Conservation (phyloP, 2,113 vertebrate species). For the Mus spicilegus region DNA sequence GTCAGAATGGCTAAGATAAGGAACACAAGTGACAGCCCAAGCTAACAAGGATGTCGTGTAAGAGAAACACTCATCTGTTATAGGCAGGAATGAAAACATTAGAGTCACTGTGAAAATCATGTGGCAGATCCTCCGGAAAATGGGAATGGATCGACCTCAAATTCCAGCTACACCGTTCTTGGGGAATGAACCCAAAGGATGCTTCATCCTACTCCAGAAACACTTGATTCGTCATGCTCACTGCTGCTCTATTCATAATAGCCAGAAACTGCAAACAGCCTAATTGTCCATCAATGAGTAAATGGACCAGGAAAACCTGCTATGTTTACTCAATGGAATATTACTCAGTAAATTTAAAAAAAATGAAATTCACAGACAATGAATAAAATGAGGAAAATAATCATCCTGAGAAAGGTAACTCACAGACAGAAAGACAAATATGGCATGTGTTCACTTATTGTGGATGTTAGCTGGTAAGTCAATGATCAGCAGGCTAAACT, state of each 20-base stretch:
- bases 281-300: not conserved
- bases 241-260: not conserved
- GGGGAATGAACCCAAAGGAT: not conserved
- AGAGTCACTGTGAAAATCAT: not conserved
- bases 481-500: not conserved
- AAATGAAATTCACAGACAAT: not conserved
- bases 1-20: not conserved
- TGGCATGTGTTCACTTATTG: not conserved
- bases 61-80: not conserved
- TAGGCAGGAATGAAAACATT: not conserved
- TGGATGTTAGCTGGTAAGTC: not conserved
- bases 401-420: not conserved
- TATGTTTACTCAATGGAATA: not conserved
- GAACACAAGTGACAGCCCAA: not conserved
- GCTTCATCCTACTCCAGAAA: not conserved
- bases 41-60: not conserved
- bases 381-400: not conserved
- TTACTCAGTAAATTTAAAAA: not conserved
- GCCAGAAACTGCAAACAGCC: not conserved
- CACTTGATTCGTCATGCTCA: not conserved
- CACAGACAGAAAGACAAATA: not conserved
- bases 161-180: not conserved
- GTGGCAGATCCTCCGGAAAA: not conserved
- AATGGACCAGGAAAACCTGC: not conserved
- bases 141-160: not conserved